Evolutionary conservation across 2,797 vertebrate genomes (phyloP), one percentile per base, ranked within the genome.

Genomic region (Gymnothorax javanicus): DNA sequence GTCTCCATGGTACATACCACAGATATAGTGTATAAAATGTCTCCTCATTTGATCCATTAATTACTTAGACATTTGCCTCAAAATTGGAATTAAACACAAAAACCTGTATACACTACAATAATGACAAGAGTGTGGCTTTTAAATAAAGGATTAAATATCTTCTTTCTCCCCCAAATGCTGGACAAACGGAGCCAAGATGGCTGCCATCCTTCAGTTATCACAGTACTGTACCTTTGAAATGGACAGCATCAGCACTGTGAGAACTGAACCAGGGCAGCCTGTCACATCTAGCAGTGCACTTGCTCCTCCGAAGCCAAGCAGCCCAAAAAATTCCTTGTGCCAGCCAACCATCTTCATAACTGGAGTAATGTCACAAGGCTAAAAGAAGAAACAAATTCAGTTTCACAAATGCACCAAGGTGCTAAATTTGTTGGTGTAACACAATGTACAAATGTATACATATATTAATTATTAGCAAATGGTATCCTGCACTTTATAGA

Each of bases 141-240:
- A 43, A 43, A 43, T 2, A 43, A 0, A 84, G 15, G 88, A 86
- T 62, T 64, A 8, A 56, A 86, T 4, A 27, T 33, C 67, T 13
- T 33, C 50, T 71, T 57, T 59, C 59, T 71, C 87, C 50, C 15
- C 71, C 54, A 58, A 82, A 73, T 43, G 25, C 64, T 69, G 84
- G 69, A 23, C 83, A 89, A 58, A 0, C 85, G 96, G 96, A 95
- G 98, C 97, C 96, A 97, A 99, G 98, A 97, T 98, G 98, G 98
- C 98, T 96, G 96, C 98, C 98, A 99, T 99, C 98, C 98, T 99
- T 99, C 98, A 99, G 98, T 99, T 99, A 99, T 99, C 98, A 99
- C 98, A 99, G 98, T 99, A 99, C 98, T 99, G 98, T 99, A 99
- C 98, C 98, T 99, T 99, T 96, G 97, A 97, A 97, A 97, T 94